A percentile compares a stretch with the other conserved stretches of the same genome.
These are phyloP conservation scores for Oscarella lobularis DNA, from an alignment of 37 sponge, comb jelly and placozoan species.

Conservation along the genomic window DNA sequence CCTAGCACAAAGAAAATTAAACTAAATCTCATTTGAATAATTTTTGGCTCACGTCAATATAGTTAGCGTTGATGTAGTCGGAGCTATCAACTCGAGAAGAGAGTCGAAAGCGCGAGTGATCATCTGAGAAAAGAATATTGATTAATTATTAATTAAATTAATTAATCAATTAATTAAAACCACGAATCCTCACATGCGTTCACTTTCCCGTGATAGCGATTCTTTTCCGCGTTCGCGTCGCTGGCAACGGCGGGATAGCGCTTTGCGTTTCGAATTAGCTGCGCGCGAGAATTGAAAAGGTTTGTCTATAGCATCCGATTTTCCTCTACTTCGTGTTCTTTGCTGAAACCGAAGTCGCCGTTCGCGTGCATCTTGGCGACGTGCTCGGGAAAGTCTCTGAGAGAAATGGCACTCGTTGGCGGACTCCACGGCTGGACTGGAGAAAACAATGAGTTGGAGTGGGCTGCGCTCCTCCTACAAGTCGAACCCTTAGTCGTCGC, in stretches of 20 bases:
- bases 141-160: neutral
- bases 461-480: too few relatives aligned
- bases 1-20: conserved; percentile 23
- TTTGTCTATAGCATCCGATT: too few relatives aligned
- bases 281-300: neutral
- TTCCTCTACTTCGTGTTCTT: conserved; percentile 46
- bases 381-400: neutral
- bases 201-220: conserved; percentile 66
- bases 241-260: conserved; percentile 20
- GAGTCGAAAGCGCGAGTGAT: conserved; percentile 55
- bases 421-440: too few relatives aligned
- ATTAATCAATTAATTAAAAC: neutral
- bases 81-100: conserved; percentile 19
- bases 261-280: neutral
- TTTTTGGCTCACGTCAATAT: conserved; percentile 46
- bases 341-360: conserved; percentile 60
- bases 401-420: too few relatives aligned
- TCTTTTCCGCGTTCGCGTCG: conserved; percentile 11
- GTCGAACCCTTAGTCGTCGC: too few relatives aligned
- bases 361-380: conserved; percentile 25
- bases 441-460: too few relatives aligned
- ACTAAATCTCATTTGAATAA: neutral
- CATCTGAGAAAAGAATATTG: conserved; percentile 20
- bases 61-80: conserved; percentile 81
- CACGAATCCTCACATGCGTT: conserved; percentile 17